Conservation (phyloP, 2,113 vertebrate species). For the Elephantulus edwardii region DNA sequence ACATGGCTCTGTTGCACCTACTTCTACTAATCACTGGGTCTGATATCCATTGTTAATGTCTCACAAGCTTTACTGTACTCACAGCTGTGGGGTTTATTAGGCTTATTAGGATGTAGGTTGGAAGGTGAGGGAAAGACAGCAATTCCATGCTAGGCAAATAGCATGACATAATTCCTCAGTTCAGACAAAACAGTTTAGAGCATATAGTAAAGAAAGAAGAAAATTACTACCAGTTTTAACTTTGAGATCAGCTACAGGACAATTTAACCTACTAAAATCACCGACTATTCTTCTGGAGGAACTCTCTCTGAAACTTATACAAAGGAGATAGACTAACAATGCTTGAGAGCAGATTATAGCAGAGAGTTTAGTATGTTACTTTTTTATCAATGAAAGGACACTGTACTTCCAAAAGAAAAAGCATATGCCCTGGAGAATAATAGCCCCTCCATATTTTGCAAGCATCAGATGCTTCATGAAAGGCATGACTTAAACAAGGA, state of each 20-base stretch:
- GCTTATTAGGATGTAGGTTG: too few relatives aligned
- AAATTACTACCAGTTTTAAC: neutral
- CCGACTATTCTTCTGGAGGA: neutral
- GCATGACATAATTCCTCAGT: too few relatives aligned
- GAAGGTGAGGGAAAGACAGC: too few relatives aligned
- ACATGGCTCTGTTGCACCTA: too few relatives aligned
- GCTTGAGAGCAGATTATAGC: too few relatives aligned
- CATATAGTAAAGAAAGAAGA: neutral
- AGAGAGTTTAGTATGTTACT: too few relatives aligned
- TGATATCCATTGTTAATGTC: too few relatives aligned
- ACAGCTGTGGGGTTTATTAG: too few relatives aligned
- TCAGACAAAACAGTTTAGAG: too few relatives aligned
- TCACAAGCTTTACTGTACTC: too few relatives aligned
- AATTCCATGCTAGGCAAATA: too few relatives aligned
- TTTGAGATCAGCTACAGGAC: neutral
- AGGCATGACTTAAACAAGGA: neutral
- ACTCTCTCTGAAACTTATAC: neutral
- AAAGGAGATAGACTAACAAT: neutral
- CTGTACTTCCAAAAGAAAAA: neutral
- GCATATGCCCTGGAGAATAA: neutral
- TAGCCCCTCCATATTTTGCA: neutral
- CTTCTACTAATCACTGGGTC: too few relatives aligned
- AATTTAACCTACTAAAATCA: neutral
- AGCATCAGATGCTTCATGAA: neutral
- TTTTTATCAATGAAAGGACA: neutral